Percentiles rank a stretch among this genome's conserved stretches.
Evolutionary conservation across 2,888 invertebrate genomes (phyloP).

Genomic region (Myopa testacea): DNA sequence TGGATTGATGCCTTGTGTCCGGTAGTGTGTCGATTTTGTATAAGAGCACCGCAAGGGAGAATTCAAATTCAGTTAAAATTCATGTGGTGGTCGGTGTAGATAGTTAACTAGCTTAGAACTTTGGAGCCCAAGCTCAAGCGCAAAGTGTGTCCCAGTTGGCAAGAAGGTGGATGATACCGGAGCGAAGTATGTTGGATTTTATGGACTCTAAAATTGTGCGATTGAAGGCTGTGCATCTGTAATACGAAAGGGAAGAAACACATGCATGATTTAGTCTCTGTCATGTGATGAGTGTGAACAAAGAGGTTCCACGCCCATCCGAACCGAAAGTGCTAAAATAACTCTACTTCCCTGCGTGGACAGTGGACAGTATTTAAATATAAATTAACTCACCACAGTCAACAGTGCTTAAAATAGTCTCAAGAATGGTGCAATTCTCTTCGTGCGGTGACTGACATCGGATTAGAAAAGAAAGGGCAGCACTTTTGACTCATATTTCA

Average conservation of each 20-base stretch:
- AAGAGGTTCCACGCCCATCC: no score
- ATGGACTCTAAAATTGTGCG: no score
- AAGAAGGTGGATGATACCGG: no score
- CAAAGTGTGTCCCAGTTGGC: background rate
- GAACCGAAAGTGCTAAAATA: background rate
- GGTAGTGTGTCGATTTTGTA: slow-evolving; percentile 29
- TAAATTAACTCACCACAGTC: no score
- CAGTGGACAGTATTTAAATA: background rate
- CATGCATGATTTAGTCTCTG: no score
- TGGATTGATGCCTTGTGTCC: slow-evolving; percentile 42
- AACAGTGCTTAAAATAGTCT: background rate
- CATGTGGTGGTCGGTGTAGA: slow-evolving; percentile 49
- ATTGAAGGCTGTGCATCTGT: no score
- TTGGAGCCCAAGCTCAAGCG: background rate
- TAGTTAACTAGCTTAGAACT: slow-evolving; percentile 5
- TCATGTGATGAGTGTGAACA: no score
- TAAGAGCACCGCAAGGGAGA: slow-evolving; percentile 23
- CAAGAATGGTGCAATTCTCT: slow-evolving; percentile 8
- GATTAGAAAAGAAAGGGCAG: slow-evolving; percentile 2
- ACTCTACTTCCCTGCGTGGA: background rate
- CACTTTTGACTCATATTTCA: slow-evolving; percentile 3
- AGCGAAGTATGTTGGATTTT: background rate
- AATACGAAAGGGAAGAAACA: no score
- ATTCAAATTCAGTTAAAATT: slow-evolving; percentile 55
- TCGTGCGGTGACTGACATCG: slow-evolving; percentile 7